Evolutionary conservation across 2,888 invertebrate species (phyloP).

Genomic region (Amorpha juglandis): DNA sequence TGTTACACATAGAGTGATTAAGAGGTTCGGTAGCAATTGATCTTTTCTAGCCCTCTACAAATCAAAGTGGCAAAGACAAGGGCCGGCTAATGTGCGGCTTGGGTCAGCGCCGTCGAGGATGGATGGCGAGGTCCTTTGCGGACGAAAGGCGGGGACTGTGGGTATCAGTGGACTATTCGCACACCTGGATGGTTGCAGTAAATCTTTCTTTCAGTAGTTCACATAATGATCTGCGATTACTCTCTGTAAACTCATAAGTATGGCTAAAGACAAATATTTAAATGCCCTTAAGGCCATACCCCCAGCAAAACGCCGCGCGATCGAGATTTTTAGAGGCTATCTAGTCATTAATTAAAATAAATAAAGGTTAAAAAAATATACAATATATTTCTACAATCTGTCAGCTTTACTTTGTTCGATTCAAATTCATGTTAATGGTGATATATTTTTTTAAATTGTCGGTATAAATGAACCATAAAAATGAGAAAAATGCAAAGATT

Average conservation of each 20-base stretch:
- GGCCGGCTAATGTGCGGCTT: conserved; percentile 66
- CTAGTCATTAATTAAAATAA: too few species aligned
- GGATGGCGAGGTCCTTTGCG: conserved; percentile 8
- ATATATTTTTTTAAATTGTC: too few species aligned
- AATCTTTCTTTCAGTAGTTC: background rate
- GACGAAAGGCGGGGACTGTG: conserved; percentile 3
- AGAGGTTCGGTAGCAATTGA: conserved; percentile 63
- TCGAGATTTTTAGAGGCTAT: too few species aligned
- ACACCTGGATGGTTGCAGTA: conserved; percentile 9
- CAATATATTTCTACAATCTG: too few species aligned
- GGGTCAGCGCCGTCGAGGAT: conserved; percentile 46
- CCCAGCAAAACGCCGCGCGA: too few species aligned
- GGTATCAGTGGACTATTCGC: conserved; percentile 22
- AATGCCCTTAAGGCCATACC: too few species aligned
- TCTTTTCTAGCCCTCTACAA: conserved; percentile 67
- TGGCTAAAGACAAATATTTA: too few species aligned
- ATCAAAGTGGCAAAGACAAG: conserved; percentile 75
- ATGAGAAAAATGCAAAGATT: too few species aligned
- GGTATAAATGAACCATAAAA: too few species aligned
- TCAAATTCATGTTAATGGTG: too few species aligned
- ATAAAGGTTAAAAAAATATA: too few species aligned
- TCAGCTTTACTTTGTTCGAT: too few species aligned
- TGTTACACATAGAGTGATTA: conserved; percentile 29
- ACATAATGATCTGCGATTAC: conserved; percentile 4
- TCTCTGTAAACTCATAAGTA: background rate